Evolutionary conservation across 2,797 vertebrate genomes (phyloP).

Genomic region (Ceyx erithaca): DNA sequence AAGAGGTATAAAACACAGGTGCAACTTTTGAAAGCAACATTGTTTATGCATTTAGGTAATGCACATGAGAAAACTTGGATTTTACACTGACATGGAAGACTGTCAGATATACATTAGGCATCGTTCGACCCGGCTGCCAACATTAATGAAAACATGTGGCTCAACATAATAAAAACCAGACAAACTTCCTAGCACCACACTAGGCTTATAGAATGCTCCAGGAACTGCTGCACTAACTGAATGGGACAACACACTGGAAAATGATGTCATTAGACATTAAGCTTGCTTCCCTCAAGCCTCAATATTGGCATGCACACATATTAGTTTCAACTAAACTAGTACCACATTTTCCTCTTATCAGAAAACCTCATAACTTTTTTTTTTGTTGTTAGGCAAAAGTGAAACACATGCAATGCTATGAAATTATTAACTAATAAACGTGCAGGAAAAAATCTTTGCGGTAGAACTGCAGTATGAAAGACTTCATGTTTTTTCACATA

Average conservation of each 20-base stretch:
- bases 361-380: background rate
- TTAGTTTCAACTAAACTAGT: background rate
- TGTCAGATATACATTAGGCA: background rate
- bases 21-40: background rate
- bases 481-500: background rate
- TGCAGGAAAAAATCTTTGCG: background rate
- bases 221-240: background rate
- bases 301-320: accelerated
- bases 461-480: background rate
- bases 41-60: background rate
- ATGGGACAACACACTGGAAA: background rate
- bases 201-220: background rate
- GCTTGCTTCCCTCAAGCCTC: background rate
- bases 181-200: background rate
- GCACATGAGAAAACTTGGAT: background rate
- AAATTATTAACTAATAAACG: background rate
- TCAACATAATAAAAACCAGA: background rate
- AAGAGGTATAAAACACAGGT: background rate
- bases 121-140: background rate
- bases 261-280: background rate
- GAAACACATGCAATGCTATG: background rate
- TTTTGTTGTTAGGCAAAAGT: background rate
- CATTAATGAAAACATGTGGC: background rate
- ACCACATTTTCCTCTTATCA: background rate
- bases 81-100: background rate